A percentile compares a stretch with the other conserved stretches of the same genome.
phyloP scores from a whole-genome alignment of 2,113 vertebrate species.

The Hystrix cristata region DNA sequence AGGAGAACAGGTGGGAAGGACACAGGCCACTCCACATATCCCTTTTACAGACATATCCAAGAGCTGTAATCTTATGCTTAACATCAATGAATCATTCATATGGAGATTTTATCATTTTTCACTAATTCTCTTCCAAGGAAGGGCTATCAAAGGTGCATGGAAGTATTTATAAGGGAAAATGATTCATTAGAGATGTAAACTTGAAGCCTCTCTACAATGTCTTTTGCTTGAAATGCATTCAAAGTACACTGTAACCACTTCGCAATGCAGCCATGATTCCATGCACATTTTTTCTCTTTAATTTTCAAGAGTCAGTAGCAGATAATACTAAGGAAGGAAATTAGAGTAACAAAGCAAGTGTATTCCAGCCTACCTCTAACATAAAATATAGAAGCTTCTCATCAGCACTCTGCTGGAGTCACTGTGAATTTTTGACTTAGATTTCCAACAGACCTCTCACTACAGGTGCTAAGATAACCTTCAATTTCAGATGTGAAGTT shows the following conservation, averaged over 20 bases:
- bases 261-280: background rate
- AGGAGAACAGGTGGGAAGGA: background rate
- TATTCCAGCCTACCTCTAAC: background rate
- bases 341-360: background rate
- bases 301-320: slow-evolving; percentile 53
- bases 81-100: background rate
- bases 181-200: background rate
- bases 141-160: background rate
- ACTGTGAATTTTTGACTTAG: slow-evolving; percentile 35
- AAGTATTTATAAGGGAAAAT: slow-evolving; percentile 47
- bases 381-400: background rate
- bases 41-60: background rate
- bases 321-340: slow-evolving; percentile 44
- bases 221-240: background rate
- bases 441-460: slow-evolving; percentile 12
- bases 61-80: background rate
- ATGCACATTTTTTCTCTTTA: background rate
- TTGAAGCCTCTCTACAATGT: background rate
- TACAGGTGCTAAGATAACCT: background rate
- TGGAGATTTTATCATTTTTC: background rate
- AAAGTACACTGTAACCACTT: background rate
- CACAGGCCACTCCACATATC: background rate
- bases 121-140: slow-evolving; percentile 18
- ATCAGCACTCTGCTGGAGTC: background rate
- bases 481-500: slow-evolving; percentile 6